These are phyloP conservation scores for Cerastoderma edule DNA, from an alignment of 2,888 invertebrate genomes.

Conservation along the genomic window DNA sequence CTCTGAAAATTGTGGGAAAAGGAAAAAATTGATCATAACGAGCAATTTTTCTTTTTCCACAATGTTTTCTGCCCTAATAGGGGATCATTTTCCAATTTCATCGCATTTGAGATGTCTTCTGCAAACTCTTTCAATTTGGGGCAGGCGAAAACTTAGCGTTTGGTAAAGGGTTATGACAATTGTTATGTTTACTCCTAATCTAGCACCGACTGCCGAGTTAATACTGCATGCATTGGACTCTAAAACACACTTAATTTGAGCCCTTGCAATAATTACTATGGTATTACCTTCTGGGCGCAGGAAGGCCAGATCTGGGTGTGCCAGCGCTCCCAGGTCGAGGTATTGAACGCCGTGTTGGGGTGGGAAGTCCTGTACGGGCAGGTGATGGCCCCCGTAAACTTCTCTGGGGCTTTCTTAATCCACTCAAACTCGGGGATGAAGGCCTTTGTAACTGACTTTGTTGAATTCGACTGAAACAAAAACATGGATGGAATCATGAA, in stretches of 20 bases:
- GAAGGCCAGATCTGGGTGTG: conserved; percentile 65
- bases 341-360: conserved; percentile 72
- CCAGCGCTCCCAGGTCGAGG: conserved; percentile 65
- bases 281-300: conserved; percentile 74
- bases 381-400: conserved; percentile 71
- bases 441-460: conserved; percentile 62
- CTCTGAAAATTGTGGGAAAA: conserved; percentile 3
- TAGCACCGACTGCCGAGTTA: too few relatives aligned
- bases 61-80: conserved; percentile 5
- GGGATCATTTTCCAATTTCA: too few relatives aligned
- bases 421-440: conserved; percentile 66
- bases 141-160: too few relatives aligned
- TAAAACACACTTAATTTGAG: too few relatives aligned
- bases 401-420: conserved; percentile 63
- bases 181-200: too few relatives aligned
- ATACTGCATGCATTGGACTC: too few relatives aligned
- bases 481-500: too few relatives aligned
- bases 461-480: conserved; percentile 31
- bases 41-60: conserved; percentile 15
- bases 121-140: too few relatives aligned
- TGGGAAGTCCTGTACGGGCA: conserved; percentile 74
- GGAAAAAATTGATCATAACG: conserved; percentile 1
- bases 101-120: too few relatives aligned
- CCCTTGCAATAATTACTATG: too few relatives aligned
- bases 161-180: too few relatives aligned